A percentile compares a stretch with the other conserved stretches of the same genome.
Conservation (phyloP, 2,113 vertebrate species). For the Spilogale gracilis region DNA sequence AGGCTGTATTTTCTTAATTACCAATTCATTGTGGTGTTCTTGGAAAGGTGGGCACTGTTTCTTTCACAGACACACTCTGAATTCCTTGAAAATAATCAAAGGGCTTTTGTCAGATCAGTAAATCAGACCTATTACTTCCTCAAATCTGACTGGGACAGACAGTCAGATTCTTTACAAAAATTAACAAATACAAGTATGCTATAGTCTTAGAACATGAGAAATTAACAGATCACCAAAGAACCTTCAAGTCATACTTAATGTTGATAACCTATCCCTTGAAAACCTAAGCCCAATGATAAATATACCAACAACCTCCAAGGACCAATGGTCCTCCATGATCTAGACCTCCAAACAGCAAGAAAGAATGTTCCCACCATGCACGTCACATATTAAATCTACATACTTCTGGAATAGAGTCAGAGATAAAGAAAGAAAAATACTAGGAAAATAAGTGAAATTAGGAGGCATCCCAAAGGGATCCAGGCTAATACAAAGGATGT, state of each 20-base stretch:
- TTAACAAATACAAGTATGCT: background rate
- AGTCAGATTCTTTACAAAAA: background rate
- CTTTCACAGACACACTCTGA: background rate
- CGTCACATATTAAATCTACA: background rate
- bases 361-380: background rate
- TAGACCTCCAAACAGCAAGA: background rate
- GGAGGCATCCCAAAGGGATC: accelerated
- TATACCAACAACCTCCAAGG: background rate
- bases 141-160: background rate
- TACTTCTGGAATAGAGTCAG: background rate
- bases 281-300: background rate
- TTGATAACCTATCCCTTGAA: background rate
- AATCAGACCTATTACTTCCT: background rate
- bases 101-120: background rate
- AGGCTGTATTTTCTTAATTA: constrained; percentile 44
- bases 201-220: background rate
- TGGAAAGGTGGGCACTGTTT: background rate
- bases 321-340: background rate
- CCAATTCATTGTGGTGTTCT: background rate
- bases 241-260: background rate
- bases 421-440: background rate
- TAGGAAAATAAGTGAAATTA: background rate
- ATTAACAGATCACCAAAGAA: background rate
- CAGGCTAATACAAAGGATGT: background rate
- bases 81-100: background rate